These are phyloP conservation scores for Equus przewalskii DNA, from an alignment of 2,113 vertebrate genomes.

Conservation along the genomic window DNA sequence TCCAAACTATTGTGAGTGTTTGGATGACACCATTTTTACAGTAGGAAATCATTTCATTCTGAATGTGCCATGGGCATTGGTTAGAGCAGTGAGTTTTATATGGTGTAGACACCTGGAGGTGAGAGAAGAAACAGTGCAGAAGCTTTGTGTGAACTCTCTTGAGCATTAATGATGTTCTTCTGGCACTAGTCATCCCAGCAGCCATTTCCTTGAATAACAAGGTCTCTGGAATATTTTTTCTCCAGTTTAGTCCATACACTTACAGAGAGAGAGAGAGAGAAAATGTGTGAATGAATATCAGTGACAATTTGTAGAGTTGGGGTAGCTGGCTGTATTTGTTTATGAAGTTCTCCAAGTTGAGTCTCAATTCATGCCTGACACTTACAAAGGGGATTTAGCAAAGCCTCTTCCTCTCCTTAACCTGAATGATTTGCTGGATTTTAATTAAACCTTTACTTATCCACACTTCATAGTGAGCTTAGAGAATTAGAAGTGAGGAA, in stretches of 20 bases:
- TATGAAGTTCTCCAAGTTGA: background rate
- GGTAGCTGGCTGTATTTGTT: slow-evolving; percentile 20
- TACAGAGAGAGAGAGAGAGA: background rate
- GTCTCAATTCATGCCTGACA: background rate
- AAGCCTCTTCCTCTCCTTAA: slow-evolving; percentile 26
- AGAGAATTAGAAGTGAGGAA: background rate
- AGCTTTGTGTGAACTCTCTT: background rate
- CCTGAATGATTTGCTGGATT: background rate
- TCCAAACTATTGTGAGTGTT: background rate
- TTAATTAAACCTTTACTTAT: slow-evolving; percentile 47
- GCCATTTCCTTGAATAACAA: slow-evolving; percentile 17
- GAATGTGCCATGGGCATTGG: background rate
- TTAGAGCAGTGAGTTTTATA: background rate
- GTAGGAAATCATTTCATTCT: background rate
- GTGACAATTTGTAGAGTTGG: slow-evolving; percentile 27
- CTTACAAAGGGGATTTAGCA: background rate
- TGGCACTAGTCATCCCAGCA: background rate
- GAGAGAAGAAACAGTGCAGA: background rate
- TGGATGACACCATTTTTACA: background rate
- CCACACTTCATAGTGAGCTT: background rate
- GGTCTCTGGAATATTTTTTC: slow-evolving; percentile 10
- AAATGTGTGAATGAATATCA: background rate
- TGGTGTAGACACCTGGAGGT: background rate
- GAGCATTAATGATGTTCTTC: background rate
- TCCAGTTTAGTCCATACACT: background rate